These are phyloP conservation scores for honey bee (Apis mellifera) DNA, from an alignment of 1,140 invertebrate genomes.

Conservation along the genomic window Amel_HAv3.1 CM009934.2:13077501-13078000, in stretches of 20 bases:
- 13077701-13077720: neutral
- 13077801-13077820: neutral
- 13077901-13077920: slow-evolving; percentile 39
- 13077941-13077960: too few relatives aligned
- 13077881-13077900: slow-evolving; percentile 37
- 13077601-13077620: slow-evolving; percentile 54
- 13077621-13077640: slow-evolving; percentile 51
- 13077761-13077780: slow-evolving; percentile 29
- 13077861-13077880: slow-evolving; percentile 24
- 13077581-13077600: slow-evolving; percentile 60
- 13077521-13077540: neutral
- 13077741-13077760: slow-evolving; percentile 13
- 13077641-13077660: slow-evolving; percentile 55
- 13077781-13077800: slow-evolving; percentile 46
- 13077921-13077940: too few relatives aligned
- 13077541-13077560: neutral
- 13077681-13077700: slow-evolving; percentile 5
- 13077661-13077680: neutral
- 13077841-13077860: neutral
- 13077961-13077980: too few relatives aligned
- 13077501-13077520: neutral
- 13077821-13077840: slow-evolving; percentile 8
- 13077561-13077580: slow-evolving; percentile 30
- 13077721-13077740: neutral
- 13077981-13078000: too few relatives aligned